These are phyloP conservation scores for Prenolepis imparis DNA, from an alignment of 2,888 invertebrate species.

Conservation along the genomic window DNA sequence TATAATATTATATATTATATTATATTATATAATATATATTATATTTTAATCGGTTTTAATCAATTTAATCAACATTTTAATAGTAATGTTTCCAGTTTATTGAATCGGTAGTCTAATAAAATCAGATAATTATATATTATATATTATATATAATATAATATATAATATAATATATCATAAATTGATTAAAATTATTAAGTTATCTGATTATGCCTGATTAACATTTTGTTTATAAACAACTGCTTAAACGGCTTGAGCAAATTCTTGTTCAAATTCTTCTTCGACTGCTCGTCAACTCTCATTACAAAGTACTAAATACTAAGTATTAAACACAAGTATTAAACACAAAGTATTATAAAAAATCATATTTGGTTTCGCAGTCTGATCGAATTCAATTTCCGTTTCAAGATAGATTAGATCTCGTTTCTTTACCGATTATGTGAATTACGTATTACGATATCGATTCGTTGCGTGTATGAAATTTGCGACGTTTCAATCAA, in stretches of 20 bases:
- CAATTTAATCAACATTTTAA: too few relatives aligned
- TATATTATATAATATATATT: too few relatives aligned
- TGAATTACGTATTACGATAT: neutral
- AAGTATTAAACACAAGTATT: neutral
- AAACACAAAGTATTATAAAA: neutral
- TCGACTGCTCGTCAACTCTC: conserved; percentile 54
- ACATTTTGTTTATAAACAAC: neutral
- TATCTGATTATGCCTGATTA: conserved; percentile 7
- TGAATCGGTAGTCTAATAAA: too few relatives aligned
- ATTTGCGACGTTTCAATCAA: neutral
- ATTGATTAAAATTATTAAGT: conserved; percentile 5
- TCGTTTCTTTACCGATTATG: neutral
- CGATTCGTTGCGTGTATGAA: neutral
- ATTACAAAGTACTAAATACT: conserved; percentile 56
- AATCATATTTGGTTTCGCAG: conserved; percentile 82
- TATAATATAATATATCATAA: neutral
- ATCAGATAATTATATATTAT: too few relatives aligned
- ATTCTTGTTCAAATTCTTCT: conserved; percentile 57
- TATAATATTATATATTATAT: too few relatives aligned
- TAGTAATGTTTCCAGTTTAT: too few relatives aligned
- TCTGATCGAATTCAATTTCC: conserved; percentile 61
- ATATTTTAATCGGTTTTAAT: too few relatives aligned
- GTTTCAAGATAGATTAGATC: neutral
- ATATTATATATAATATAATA: too few relatives aligned
- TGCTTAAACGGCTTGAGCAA: conserved; percentile 69